phyloP scores from a whole-genome alignment of 2,113 vertebrate genomes.

The Anoura caudifer region DNA sequence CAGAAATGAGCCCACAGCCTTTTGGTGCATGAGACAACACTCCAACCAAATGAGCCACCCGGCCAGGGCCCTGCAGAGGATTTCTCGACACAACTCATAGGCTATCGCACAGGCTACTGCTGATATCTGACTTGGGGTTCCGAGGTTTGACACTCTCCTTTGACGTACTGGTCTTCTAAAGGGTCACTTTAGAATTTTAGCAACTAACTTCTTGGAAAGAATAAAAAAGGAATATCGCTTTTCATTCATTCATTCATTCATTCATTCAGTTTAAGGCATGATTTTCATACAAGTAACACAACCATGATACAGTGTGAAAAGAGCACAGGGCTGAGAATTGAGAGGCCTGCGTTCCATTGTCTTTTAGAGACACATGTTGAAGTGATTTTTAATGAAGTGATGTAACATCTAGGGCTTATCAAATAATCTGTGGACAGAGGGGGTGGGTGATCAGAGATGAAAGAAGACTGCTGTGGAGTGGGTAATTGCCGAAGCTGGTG shows the following conservation, averaged over 20 bases:
- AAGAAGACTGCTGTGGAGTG: not conserved
- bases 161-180: not conserved
- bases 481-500: not conserved
- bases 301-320: not conserved
- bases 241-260: not conserved
- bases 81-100: not conserved
- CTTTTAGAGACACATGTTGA: not conserved
- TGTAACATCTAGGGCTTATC: not conserved
- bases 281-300: not conserved
- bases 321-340: not conserved
- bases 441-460: not conserved
- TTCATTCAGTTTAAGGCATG: not conserved
- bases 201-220: constrained; percentile 13
- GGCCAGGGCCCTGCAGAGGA: no score
- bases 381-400: not conserved
- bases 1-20: no score
- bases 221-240: not conserved
- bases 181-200: not conserved
- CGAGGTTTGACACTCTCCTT: not conserved
- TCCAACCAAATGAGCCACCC: no score
- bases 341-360: not conserved
- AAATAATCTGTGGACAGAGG: not conserved
- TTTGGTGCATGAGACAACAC: no score
- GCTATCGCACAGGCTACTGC: fast-evolving
- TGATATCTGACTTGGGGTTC: not conserved